Conservation (phyloP, 1,140 invertebrate genomes). For the Linepithema humile region DNA sequence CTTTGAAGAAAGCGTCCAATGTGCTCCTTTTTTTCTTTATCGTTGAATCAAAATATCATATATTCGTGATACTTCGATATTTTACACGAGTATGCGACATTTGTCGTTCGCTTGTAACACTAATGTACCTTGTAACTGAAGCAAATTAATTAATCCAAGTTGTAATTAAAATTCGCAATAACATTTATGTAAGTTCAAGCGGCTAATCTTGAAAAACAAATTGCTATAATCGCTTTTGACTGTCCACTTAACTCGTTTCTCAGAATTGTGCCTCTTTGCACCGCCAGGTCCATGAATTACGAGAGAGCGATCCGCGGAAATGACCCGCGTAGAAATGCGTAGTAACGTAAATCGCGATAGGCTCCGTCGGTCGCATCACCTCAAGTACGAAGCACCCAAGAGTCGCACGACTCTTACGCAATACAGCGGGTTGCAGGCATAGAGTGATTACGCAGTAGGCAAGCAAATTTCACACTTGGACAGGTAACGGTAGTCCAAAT, state of each 20-base stretch:
- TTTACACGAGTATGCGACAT: too few relatives aligned
- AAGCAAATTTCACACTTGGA: conserved; percentile 56
- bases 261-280: not conserved
- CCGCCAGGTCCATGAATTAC: not conserved
- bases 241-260: not conserved
- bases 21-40: not conserved
- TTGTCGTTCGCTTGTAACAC: not conserved
- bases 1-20: not conserved
- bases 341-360: conserved; percentile 47
- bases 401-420: conserved; percentile 54
- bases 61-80: not conserved
- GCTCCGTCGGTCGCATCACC: conserved; percentile 14
- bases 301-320: conserved; percentile 30
- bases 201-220: not conserved
- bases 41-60: not conserved
- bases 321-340: conserved; percentile 6
- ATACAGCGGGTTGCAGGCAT: conserved; percentile 11
- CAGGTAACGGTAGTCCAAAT: conserved; percentile 17
- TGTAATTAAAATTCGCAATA: not conserved
- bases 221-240: not conserved
- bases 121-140: not conserved
- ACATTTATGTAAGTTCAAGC: too few relatives aligned
- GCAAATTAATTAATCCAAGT: not conserved
- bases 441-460: conserved; percentile 47
- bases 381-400: conserved; percentile 25